A percentile compares a stretch with the other conserved stretches of the same genome.
Evolutionary conservation across 2,888 invertebrate genomes (phyloP).

Genomic region (Andrena marginata): DNA sequence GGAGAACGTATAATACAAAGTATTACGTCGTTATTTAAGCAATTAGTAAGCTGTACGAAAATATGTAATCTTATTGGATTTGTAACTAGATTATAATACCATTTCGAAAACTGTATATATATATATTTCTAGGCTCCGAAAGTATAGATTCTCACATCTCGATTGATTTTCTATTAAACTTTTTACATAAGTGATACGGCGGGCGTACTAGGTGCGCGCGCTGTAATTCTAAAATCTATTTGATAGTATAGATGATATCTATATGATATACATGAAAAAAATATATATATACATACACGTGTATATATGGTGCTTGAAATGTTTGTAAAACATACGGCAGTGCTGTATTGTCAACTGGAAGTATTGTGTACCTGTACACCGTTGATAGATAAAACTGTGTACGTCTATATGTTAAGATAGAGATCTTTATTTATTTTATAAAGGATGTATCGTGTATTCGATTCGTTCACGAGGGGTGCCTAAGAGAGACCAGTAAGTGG

Average conservation of each 20-base stretch:
- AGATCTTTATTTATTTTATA: constrained; percentile 68
- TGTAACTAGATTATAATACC: constrained; percentile 19
- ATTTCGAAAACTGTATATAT: constrained; percentile 34
- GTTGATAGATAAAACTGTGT: constrained; percentile 29
- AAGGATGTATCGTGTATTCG: constrained; percentile 36
- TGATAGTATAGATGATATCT: constrained; percentile 29
- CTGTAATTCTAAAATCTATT: constrained; percentile 25
- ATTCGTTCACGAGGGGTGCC: constrained; percentile 33
- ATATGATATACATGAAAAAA: background rate
- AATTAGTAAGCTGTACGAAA: constrained; percentile 9
- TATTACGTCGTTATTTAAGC: constrained; percentile 52
- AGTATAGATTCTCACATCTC: constrained; percentile 34
- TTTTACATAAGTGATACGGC: constrained; percentile 47
- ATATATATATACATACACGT: constrained; percentile 10
- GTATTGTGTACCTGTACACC: constrained; percentile 68
- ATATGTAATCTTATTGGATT: constrained; percentile 39
- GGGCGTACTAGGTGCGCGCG: constrained; percentile 10
- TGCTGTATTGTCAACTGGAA: constrained; percentile 59
- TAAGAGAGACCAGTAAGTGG: constrained; percentile 20
- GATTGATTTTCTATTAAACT: constrained; percentile 62
- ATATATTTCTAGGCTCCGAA: constrained; percentile 39
- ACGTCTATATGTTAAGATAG: constrained; percentile 57
- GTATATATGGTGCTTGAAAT: constrained; percentile 60
- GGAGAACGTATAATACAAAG: constrained; percentile 43
- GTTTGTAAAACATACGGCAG: constrained; percentile 32